A percentile compares a stretch with the other conserved stretches of the same genome.
These are phyloP conservation scores for Microplitis demolitor DNA, from an alignment of 1,140 invertebrate genomes.

Conservation along the genomic window DNA sequence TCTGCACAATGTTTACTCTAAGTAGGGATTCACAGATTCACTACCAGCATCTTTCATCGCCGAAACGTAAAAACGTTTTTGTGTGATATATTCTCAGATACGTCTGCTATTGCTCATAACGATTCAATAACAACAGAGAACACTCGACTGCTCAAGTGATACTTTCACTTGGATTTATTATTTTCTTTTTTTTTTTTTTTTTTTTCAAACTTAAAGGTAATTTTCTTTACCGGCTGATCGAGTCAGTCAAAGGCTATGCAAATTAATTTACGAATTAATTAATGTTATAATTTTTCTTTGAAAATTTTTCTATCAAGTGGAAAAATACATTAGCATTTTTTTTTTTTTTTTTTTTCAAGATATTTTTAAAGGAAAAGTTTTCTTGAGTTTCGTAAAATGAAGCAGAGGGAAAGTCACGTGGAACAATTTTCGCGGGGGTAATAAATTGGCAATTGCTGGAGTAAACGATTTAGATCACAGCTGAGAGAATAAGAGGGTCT, in stretches of 20 bases:
- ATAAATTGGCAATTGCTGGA: slow-evolving; percentile 41
- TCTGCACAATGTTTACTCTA: slow-evolving; percentile 45
- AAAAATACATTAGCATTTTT: too few species aligned
- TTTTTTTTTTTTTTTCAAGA: neutral
- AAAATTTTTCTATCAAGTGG: too few species aligned
- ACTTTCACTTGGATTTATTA: too few species aligned
- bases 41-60: slow-evolving; percentile 45
- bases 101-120: too few species aligned
- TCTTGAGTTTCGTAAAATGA: neutral
- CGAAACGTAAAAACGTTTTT: slow-evolving; percentile 3
- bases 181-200: too few species aligned
- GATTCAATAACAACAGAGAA: too few species aligned
- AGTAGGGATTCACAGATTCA: slow-evolving; percentile 35
- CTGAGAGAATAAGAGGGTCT: neutral
- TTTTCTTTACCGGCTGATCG: too few species aligned
- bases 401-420: neutral
- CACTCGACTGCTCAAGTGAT: too few species aligned
- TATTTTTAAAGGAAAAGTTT: neutral
- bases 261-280: too few species aligned
- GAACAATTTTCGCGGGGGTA: slow-evolving; percentile 36
- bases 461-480: slow-evolving; percentile 36
- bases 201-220: too few species aligned
- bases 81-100: neutral
- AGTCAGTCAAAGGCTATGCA: too few species aligned
- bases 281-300: too few species aligned